Evolutionary conservation across 1,140 invertebrate species (phyloP).

Genomic region (Planococcus citri): DNA sequence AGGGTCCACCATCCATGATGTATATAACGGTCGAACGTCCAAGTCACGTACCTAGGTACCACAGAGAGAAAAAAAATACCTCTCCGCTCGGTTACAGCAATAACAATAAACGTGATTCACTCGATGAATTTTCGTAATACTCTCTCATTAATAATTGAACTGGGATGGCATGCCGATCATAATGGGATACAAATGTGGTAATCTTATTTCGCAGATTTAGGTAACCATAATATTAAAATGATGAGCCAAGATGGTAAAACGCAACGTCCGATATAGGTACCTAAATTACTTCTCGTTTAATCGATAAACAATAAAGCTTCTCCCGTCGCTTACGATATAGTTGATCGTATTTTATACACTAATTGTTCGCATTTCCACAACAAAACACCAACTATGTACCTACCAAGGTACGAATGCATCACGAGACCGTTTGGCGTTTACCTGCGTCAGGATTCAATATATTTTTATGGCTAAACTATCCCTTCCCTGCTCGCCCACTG

Average conservation of each 20-base stretch:
- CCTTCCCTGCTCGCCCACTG: no score
- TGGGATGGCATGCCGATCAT: not conserved
- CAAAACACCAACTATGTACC: no score
- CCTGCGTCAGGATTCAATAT: no score
- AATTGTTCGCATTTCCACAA: no score
- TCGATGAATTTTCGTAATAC: conserved; percentile 13
- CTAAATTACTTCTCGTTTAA: not conserved
- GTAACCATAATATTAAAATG: not conserved
- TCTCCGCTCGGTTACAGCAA: not conserved
- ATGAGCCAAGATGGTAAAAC: not conserved
- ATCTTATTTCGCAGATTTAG: not conserved
- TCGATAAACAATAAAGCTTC: not conserved
- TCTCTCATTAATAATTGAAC: not conserved
- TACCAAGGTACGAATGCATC: no score
- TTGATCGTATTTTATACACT: no score
- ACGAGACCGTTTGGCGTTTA: no score
- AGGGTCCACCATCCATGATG: no score
- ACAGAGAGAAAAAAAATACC: not conserved
- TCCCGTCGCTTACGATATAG: no score
- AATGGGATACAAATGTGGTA: conserved; percentile 3
- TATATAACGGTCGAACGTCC: not conserved
- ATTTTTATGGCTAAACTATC: no score
- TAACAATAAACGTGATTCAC: conserved; percentile 10
- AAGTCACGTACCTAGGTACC: conserved; percentile 18
- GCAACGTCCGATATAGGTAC: not conserved